A percentile compares a stretch with the other conserved stretches of the same genome.
Evolutionary conservation across 1,140 invertebrate genomes (phyloP).

Genomic region (Bursaphelenchus mucronatus): DNA sequence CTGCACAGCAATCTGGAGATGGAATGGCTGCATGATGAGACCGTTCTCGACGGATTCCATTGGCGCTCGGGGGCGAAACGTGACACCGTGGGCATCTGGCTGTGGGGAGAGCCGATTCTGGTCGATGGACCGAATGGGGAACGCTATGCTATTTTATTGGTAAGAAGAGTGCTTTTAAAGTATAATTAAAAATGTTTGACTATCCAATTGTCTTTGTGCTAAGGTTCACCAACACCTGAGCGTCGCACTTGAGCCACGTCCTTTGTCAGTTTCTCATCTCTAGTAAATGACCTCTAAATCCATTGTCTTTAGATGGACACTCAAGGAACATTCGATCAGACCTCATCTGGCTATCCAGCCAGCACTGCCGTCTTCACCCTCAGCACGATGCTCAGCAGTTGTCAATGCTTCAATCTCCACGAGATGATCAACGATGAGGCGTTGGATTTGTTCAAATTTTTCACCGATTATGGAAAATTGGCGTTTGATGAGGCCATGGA

Average conservation of each 20-base stretch:
- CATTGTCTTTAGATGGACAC: conserved; percentile 84
- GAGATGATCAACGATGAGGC: conserved; percentile 66
- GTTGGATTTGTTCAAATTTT: conserved; percentile 68
- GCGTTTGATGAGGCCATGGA: conserved; percentile 78
- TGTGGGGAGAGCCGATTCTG: conserved; percentile 66
- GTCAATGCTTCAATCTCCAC: conserved; percentile 66
- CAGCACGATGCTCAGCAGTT: conserved; percentile 65
- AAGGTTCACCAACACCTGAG: too few species aligned
- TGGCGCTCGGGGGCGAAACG: conserved; percentile 65
- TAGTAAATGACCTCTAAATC: too few species aligned
- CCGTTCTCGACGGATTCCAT: conserved; percentile 62
- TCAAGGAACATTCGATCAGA: conserved; percentile 85
- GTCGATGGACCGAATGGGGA: conserved; percentile 55
- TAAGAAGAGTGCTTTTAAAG: conserved; percentile 18
- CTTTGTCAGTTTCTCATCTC: too few species aligned
- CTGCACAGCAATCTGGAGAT: conserved; percentile 20
- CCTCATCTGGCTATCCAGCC: conserved; percentile 15
- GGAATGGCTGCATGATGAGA: conserved; percentile 58
- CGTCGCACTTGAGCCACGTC: too few species aligned
- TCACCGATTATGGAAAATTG: conserved; percentile 92
- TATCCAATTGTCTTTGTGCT: too few species aligned
- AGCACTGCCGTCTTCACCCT: conserved; percentile 74
- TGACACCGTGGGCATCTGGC: conserved; percentile 64
- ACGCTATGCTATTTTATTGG: conserved; percentile 54
- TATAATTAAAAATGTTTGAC: too few species aligned